Conservation (phyloP, 1,140 invertebrate species). For the Dermatophagoides farinae region DNA sequence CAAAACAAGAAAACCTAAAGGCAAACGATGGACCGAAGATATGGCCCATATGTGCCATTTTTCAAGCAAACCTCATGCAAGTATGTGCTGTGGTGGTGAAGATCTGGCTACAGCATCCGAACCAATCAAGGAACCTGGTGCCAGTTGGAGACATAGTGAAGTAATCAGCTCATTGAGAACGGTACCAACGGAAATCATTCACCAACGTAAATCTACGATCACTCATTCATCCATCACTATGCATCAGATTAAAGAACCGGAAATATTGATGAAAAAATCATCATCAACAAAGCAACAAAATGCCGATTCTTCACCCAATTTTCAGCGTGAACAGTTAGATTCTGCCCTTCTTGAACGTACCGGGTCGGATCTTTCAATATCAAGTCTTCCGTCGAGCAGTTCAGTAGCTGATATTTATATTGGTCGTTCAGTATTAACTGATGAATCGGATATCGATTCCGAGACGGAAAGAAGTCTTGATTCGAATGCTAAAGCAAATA, state of each 20-base stretch:
- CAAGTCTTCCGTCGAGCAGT: conserved; percentile 14
- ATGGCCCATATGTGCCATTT: conserved; percentile 17
- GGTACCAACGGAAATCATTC: not conserved
- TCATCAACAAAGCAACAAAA: not conserved
- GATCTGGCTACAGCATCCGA: conserved; percentile 2
- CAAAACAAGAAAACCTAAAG: conserved; percentile 13
- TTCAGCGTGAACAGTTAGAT: not conserved
- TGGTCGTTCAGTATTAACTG: conserved; percentile 15
- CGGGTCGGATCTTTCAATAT: conserved; percentile 12
- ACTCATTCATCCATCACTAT: not conserved
- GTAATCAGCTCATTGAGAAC: not conserved
- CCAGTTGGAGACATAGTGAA: conserved; percentile 3
- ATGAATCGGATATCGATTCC: conserved; percentile 14
- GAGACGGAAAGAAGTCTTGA: conserved; percentile 7
- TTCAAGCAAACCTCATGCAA: conserved; percentile 15
- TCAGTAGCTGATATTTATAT: conserved; percentile 14
- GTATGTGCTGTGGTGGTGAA: conserved; percentile 17
- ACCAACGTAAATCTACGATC: not conserved
- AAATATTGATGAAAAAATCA: not conserved
- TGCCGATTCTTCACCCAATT: not conserved
- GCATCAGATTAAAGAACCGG: not conserved
- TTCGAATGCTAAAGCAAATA: not conserved
- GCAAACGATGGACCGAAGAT: conserved; percentile 8
- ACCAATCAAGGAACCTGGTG: conserved; percentile 5
- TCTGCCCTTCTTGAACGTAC: not conserved